Conservation (phyloP, 2,888 invertebrate genomes). For the Operophtera brumata region DNA sequence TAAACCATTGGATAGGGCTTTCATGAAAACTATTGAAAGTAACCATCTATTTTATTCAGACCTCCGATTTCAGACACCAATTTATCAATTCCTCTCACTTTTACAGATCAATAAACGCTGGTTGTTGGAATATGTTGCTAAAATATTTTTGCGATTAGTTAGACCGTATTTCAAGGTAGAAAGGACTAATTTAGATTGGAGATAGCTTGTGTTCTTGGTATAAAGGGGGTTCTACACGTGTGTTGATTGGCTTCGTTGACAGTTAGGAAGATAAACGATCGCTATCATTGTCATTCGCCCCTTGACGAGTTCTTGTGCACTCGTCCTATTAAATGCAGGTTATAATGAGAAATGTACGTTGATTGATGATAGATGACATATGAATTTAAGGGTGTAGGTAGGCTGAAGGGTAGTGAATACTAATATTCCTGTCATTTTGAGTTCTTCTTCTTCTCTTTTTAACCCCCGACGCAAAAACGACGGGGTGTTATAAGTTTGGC, state of each 20-base stretch:
- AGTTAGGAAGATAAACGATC: conserved; percentile 77
- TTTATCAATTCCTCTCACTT: conserved; percentile 41
- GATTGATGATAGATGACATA: conserved; percentile 60
- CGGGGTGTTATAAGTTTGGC: too few species aligned
- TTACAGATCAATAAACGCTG: conserved; percentile 47
- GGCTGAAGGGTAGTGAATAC: neutral
- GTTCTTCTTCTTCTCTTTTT: too few species aligned
- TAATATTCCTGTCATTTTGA: neutral
- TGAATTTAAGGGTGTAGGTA: conserved; percentile 4
- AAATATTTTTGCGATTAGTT: conserved; percentile 29
- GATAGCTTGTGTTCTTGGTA: conserved; percentile 30
- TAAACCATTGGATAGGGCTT: conserved; percentile 52
- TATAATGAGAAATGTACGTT: conserved; percentile 64
- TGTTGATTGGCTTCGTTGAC: conserved; percentile 75
- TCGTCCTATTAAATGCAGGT: conserved; percentile 71
- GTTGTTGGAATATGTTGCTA: conserved; percentile 40
- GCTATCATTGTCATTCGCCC: conserved; percentile 72
- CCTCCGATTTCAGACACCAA: conserved; percentile 30
- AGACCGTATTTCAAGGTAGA: conserved; percentile 19
- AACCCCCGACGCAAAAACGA: too few species aligned
- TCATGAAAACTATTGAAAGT: conserved; percentile 40
- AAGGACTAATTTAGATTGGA: conserved; percentile 30
- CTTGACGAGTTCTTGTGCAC: conserved; percentile 61
- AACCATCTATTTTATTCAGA: conserved; percentile 43
- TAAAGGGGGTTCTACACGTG: conserved; percentile 61